phyloP scores from a whole-genome alignment of 2,797 vertebrate genomes.

The Lateolabrax maculatus region DNA sequence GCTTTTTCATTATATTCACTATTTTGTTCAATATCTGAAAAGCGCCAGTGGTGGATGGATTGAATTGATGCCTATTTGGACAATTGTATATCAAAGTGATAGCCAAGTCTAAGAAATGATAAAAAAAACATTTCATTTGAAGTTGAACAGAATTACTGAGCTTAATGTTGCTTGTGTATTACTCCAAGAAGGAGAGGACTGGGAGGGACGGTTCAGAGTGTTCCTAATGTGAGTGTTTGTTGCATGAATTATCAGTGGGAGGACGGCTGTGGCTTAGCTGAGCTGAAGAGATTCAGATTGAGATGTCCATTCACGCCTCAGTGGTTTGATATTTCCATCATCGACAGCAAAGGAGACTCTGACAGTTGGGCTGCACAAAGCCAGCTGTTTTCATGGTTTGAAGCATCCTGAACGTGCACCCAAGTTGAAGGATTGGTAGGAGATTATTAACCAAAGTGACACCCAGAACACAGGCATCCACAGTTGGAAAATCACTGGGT shows the following conservation, averaged over 20 bases:
- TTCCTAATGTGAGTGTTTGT: slow-evolving; percentile 69
- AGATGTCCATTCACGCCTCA: slow-evolving; percentile 88
- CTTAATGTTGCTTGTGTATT: slow-evolving; percentile 38
- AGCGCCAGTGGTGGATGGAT: slow-evolving; percentile 59
- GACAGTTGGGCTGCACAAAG: slow-evolving; percentile 87
- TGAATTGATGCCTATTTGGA: slow-evolving; percentile 74
- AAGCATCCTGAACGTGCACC: slow-evolving; percentile 84
- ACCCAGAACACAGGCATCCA: slow-evolving; percentile 79
- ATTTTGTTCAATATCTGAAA: slow-evolving; percentile 69
- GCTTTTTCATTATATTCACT: slow-evolving; percentile 75
- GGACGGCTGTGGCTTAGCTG: slow-evolving; percentile 70
- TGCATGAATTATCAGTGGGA: slow-evolving; percentile 85
- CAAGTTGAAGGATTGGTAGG: slow-evolving; percentile 85
- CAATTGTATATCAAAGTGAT: slow-evolving; percentile 55
- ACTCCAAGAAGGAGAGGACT: slow-evolving; percentile 8
- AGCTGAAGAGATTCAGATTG: slow-evolving; percentile 84
- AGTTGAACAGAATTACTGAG: slow-evolving; percentile 62
- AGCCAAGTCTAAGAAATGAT: slow-evolving; percentile 47
- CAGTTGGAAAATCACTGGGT: slow-evolving; percentile 76
- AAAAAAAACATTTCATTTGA: slow-evolving; percentile 72
- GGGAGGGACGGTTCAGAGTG: slow-evolving; percentile 47
- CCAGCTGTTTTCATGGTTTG: slow-evolving; percentile 90
- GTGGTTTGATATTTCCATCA: slow-evolving; percentile 89
- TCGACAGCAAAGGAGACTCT: slow-evolving; percentile 87
- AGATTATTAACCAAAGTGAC: slow-evolving; percentile 90